Base-by-base conservation (phyloP, 2,113 vertebrate genomes). In the Megalops atlanticus region DNA sequence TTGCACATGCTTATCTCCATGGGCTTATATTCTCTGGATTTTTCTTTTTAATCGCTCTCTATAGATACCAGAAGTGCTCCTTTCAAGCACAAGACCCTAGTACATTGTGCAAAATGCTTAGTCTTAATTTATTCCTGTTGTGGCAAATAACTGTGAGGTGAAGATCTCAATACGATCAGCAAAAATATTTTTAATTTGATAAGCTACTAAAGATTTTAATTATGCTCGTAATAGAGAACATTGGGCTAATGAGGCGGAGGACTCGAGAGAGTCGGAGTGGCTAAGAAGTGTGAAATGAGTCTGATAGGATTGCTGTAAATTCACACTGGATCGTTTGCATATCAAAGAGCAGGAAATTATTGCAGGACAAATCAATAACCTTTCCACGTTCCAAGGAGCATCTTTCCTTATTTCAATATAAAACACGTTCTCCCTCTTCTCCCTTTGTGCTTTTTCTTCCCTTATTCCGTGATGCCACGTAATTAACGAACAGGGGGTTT, bases 161-260 rank as follows among this genome's bases (percentile, higher is more conserved):
- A 97, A 97, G 96, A 98, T 98, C 97, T 98, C 96, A 97, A 97
- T 94, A 94, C 92, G 96, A 99, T 99, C 97, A 97, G 97, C 96
- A 96, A 97, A 95, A 97, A 97, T 96, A 98, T 98, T 97, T 99
- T 98, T 97, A 97, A 97, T 99, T 97, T 98, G 96, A 97, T 98
- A 98, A 98, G 98, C 97, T 98, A 96, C 97, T 99, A 96, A 99
- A 97, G 97, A 98, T 98, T 98, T 99, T 99, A 99, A 99, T 99
- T 99, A 98, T 95, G 96, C 95, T 90, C 94, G 96, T 98, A 98
- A 97, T 98, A 96, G 97, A 97, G 96, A 98, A 97, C 96, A 96
- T 93, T 96, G 97, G 96, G 95, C 97, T 99, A 99, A 99, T 99
- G 97, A 98, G 97, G 96, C 97, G 92, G 92, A 95, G 96, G 96